Conservation (phyloP, 2,113 vertebrate genomes). For the Cinclus mexicanus region DNA sequence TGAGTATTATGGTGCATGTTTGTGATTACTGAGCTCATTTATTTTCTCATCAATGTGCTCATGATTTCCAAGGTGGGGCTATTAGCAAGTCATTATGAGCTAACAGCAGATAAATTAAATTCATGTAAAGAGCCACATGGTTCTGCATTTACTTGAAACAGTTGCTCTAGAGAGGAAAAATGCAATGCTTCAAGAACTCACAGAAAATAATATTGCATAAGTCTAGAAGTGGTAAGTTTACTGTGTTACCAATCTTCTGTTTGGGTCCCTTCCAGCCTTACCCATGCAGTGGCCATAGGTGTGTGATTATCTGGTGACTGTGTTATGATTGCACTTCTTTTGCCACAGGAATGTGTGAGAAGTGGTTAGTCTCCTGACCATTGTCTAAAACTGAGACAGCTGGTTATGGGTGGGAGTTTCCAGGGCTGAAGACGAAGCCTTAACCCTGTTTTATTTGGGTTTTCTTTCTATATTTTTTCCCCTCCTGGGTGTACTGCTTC, state of each 20-base stretch:
- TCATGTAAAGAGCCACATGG: background rate
- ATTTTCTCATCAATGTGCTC: background rate
- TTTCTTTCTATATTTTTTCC: fast-evolving
- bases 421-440: background rate
- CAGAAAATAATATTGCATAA: background rate
- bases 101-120: background rate
- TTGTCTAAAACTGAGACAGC: background rate
- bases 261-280: background rate
- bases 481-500: background rate
- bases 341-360: background rate
- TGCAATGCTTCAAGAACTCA: background rate
- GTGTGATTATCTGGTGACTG: background rate
- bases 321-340: background rate
- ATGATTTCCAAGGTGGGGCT: background rate
- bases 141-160: background rate
- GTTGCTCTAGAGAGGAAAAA: background rate
- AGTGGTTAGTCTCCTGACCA: fast-evolving
- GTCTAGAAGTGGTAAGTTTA: background rate
- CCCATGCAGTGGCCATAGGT: background rate
- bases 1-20: background rate
- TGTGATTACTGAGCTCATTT: constrained; percentile 13
- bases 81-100: background rate
- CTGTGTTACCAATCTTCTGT: background rate
- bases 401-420: background rate
- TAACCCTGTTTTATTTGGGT: background rate